These are phyloP conservation scores for Ptychobarbus kaznakovi DNA, from an alignment of 2,797 vertebrate species.

Conservation along the genomic window DNA sequence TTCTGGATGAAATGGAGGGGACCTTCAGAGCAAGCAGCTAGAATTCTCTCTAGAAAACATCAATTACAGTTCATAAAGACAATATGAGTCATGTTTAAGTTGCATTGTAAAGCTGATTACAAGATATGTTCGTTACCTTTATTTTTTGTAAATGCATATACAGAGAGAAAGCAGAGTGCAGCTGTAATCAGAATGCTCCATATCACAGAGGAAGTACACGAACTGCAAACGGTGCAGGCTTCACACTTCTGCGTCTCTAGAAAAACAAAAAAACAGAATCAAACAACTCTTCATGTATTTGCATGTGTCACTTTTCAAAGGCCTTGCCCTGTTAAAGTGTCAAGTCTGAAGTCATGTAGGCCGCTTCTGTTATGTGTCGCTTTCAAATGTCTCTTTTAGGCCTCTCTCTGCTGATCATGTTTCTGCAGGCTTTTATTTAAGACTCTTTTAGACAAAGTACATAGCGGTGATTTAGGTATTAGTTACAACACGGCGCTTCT, in stretches of 20 bases:
- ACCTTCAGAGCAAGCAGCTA: accelerated
- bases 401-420: background rate
- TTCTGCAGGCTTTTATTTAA: background rate
- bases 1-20: too few relatives aligned
- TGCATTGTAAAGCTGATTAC: background rate
- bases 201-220: accelerated
- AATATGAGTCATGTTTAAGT: background rate
- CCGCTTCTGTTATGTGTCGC: background rate
- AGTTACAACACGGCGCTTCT: too few relatives aligned
- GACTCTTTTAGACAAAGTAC: too few relatives aligned
- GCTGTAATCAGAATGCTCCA: background rate
- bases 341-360: background rate
- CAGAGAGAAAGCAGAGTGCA: accelerated
- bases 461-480: too few relatives aligned
- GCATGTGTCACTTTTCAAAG: background rate
- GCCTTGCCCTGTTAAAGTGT: too few relatives aligned
- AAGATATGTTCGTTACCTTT: conserved; percentile 9
- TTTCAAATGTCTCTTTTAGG: background rate
- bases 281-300: too few relatives aligned
- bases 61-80: background rate
- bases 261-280: background rate
- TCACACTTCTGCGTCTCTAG: background rate
- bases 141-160: accelerated
- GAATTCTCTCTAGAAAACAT: background rate
- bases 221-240: background rate